Conservation (phyloP, 1,140 invertebrate species). For the Caenorhabditis briggsae region DNA sequence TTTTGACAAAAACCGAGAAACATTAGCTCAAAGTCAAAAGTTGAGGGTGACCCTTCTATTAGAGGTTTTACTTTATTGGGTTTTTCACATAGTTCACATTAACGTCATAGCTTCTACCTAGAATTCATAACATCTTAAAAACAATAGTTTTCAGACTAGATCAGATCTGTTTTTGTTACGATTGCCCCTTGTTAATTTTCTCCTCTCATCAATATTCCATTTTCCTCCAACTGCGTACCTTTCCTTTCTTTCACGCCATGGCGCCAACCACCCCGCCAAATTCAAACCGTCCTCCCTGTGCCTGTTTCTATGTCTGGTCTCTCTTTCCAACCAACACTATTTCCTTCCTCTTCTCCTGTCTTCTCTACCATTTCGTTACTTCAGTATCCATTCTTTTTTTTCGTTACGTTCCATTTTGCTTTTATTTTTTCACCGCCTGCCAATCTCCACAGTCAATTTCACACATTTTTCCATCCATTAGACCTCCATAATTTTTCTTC, state of each 20-base stretch:
- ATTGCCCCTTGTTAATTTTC: background rate
- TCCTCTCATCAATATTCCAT: slow-evolving; percentile 32
- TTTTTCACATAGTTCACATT: no score
- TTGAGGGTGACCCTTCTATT: no score
- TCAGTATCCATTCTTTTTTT: background rate
- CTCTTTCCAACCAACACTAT: slow-evolving; percentile 1
- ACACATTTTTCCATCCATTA: slow-evolving; percentile 2
- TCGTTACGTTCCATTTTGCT: slow-evolving; percentile 40
- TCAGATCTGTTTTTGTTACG: background rate
- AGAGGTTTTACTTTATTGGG: no score
- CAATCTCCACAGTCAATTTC: slow-evolving; percentile 42
- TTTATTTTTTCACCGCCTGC: background rate
- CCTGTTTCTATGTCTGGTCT: slow-evolving; percentile 26
- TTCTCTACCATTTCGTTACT: slow-evolving; percentile 21
- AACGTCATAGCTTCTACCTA: no score
- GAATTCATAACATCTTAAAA: no score
- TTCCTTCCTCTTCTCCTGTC: background rate
- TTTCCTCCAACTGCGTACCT: background rate
- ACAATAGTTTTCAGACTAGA: background rate
- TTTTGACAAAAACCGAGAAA: no score
- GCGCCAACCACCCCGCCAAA: slow-evolving; percentile 43
- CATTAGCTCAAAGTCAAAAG: no score
- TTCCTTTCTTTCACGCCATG: background rate
- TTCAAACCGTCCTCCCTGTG: slow-evolving; percentile 22
- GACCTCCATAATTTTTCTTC: background rate